Conservation (phyloP, 2,797 vertebrate species). For the Leptatherina wallacei region DNA sequence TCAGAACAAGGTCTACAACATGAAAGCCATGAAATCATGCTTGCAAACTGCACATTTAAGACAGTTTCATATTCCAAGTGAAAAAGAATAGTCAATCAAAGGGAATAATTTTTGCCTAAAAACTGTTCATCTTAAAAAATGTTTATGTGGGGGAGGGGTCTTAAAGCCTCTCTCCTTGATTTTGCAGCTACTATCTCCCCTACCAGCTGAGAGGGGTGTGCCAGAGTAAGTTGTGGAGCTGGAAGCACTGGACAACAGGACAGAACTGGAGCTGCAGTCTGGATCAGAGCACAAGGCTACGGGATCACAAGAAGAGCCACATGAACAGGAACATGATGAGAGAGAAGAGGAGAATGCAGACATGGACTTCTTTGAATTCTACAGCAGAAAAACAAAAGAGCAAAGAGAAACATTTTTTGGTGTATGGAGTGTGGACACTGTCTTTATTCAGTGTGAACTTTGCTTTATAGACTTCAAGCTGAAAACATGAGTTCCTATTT, state of each 20-base stretch:
- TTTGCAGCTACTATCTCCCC: conserved; percentile 14
- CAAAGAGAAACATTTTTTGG: background rate
- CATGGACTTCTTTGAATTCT: conserved; percentile 75
- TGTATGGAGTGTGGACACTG: conserved; percentile 17
- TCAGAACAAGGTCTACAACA: too few relatives aligned
- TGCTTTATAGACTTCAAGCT: background rate
- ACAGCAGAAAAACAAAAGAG: conserved; percentile 47
- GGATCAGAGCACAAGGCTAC: conserved; percentile 66
- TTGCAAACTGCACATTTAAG: background rate
- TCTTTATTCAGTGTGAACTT: background rate
- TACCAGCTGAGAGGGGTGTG: conserved; percentile 85
- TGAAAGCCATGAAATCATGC: too few relatives aligned
- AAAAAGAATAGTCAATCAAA: background rate
- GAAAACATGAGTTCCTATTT: conserved; percentile 42
- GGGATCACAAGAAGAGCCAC: conserved; percentile 66
- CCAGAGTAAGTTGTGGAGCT: conserved; percentile 75
- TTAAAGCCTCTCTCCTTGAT: background rate
- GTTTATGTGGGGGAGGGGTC: background rate
- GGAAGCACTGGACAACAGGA: conserved; percentile 25
- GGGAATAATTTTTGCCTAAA: too few relatives aligned
- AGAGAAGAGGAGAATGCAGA: conserved; percentile 67
- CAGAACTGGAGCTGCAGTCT: conserved; percentile 63
- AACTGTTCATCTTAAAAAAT: background rate
- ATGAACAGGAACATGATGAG: conserved; percentile 65
- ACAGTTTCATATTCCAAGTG: background rate